Conservation (phyloP, 1,140 invertebrate genomes). For the Drosophila pseudoobscura region DNA sequence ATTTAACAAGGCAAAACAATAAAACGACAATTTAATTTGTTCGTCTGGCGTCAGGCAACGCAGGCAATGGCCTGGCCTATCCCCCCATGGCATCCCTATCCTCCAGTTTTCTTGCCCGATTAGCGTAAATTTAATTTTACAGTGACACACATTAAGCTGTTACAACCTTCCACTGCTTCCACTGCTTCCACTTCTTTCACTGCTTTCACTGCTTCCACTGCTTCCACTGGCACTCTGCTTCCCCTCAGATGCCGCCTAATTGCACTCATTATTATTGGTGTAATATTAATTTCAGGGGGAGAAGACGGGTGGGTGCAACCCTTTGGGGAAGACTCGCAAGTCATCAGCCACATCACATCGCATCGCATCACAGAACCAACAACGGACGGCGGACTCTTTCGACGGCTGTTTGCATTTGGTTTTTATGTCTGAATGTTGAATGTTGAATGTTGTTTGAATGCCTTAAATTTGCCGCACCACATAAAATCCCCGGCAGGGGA, state of each 20-base stretch:
- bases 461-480: conserved; percentile 61
- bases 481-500: conserved; percentile 28
- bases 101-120: conserved; percentile 41
- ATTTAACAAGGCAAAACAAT: conserved; percentile 76
- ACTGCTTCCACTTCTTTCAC: too few species aligned
- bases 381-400: conserved; percentile 4
- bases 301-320: conserved; percentile 37
- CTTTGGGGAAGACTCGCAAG: conserved; percentile 19
- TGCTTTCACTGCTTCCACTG: not conserved
- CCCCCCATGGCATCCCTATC: too few species aligned
- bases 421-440: conserved; percentile 57
- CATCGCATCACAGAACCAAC: conserved; percentile 15
- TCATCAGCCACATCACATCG: conserved; percentile 20
- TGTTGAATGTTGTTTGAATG: conserved; percentile 29
- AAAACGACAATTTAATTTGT: conserved; percentile 81
- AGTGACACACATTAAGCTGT: conserved; percentile 79
- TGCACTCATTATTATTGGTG: conserved; percentile 79
- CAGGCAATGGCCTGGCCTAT: conserved; percentile 47
- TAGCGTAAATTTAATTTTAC: conserved; percentile 78
- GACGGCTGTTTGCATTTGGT: conserved; percentile 73
- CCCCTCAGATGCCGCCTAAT: conserved; percentile 45
- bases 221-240: not conserved
- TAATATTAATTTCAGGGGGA: conserved; percentile 59
- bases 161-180: conserved; percentile 14
- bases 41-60: conserved; percentile 27